These are phyloP conservation scores for Notolepis coatsorum DNA, from an alignment of 2,797 vertebrate genomes.

Conservation along the genomic window DNA sequence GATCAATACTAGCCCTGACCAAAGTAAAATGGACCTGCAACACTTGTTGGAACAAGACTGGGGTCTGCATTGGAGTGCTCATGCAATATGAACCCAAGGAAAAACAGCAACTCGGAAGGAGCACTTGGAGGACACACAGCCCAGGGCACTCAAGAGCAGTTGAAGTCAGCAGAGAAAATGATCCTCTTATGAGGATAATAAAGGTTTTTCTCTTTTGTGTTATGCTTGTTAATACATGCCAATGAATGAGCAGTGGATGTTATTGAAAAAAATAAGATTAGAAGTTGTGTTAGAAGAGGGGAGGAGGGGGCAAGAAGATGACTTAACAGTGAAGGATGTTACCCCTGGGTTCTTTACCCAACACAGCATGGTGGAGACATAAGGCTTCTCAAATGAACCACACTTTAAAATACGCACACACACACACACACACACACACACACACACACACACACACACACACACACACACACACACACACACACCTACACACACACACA, in stretches of 20 bases:
- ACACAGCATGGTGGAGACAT: too few species aligned
- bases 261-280: neutral
- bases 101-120: conserved; percentile 36
- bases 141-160: neutral
- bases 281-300: neutral
- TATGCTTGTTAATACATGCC: neutral
- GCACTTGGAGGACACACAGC: conserved; percentile 27
- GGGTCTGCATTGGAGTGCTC: conserved; percentile 58
- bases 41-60: conserved; percentile 71
- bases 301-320: too few species aligned
- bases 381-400: too few species aligned
- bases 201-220: neutral
- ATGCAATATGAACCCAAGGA: conserved; percentile 40
- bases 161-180: neutral
- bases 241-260: neutral
- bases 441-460: too few species aligned
- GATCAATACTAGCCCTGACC: conserved; percentile 61
- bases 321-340: too few species aligned
- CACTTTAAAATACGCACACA: too few species aligned
- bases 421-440: too few species aligned
- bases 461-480: too few species aligned
- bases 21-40: conserved; percentile 69
- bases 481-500: too few species aligned
- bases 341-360: too few species aligned
- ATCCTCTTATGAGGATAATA: conserved; percentile 7